phyloP scores from a whole-genome alignment of 2,113 vertebrate species.

The Irena cyanogastra region DNA sequence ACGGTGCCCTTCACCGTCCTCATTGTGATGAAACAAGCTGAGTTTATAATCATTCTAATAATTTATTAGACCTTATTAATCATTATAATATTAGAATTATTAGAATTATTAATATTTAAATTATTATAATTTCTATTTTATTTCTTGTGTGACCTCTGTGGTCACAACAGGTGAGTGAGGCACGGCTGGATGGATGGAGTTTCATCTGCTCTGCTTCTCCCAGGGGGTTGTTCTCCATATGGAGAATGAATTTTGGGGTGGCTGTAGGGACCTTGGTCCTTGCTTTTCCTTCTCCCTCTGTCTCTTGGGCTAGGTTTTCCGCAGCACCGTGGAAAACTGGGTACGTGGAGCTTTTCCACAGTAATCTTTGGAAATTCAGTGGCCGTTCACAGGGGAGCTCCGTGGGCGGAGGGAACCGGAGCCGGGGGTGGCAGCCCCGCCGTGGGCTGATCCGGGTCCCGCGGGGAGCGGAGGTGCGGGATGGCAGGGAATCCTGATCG shows the following conservation, averaged over 20 bases:
- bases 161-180: fast-evolving
- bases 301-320: not conserved
- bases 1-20: fast-evolving
- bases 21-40: not conserved
- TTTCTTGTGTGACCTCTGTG: not conserved
- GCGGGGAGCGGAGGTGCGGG: fast-evolving
- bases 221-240: not conserved
- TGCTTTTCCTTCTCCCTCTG: not conserved
- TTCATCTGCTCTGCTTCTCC: not conserved
- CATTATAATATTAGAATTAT: not conserved
- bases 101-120: too few relatives aligned
- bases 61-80: not conserved
- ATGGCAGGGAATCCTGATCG: fast-evolving
- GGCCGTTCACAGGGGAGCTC: not conserved
- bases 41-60: not conserved
- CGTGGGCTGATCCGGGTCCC: not conserved
- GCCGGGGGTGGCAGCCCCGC: not conserved
- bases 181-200: fast-evolving
- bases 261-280: fast-evolving
- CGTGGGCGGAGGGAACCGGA: fast-evolving
- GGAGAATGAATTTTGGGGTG: fast-evolving
- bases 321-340: not conserved
- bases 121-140: too few relatives aligned
- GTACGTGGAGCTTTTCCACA: not conserved
- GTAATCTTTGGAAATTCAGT: not conserved